Base-by-base conservation (phyloP, 2,797 vertebrate species). In the Rhinella marina region DNA sequence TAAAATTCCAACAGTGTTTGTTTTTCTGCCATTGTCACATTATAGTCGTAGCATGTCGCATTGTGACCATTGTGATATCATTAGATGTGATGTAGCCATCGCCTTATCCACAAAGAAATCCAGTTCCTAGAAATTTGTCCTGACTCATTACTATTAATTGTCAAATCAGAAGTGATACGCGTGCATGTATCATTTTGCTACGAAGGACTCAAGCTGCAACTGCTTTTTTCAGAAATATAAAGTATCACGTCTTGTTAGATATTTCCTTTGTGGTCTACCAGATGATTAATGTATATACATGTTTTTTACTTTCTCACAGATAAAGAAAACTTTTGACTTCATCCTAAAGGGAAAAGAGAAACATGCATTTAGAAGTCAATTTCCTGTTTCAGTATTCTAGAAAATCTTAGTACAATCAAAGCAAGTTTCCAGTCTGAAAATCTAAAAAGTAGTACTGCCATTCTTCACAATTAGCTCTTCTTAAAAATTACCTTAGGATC, bases 151-250 rank as follows among this genome's bases (percentile, higher is more conserved):
- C 21, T 50, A 21, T 75, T 50, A 23, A 7, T n/a, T 50, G 41
- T 75, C 72, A 75, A n/a, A 54, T 77, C 41, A 77, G 21, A 76
- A 76, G 48, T 76, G 73, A 76, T 76, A 76, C 50, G 54, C 8
- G n/a, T 77, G 75, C 75, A 52, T 25, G 21, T 54, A 77, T 25
- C 6, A 77, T 16, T n/a, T 77, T 54, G 12, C 23, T 54, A n/a
- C 48, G 27, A 77, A 54, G 50, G 72, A 52, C 41, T 50, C 11
- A 23, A 73, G 29, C 10, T 19, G 32, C 32, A 48, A 21, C 29
- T 14, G 21, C 41, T 50, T 48, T 75, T n/a, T 12, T 6, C 29
- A 16, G 50, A 77, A 25, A 52, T n/a, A 54, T 59, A 16, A 21
- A n/a, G 72, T 75, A 52, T 50, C 41, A 12, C 1, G 41, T 6